phyloP scores from a whole-genome alignment of 1,140 invertebrate genomes.

The Augochlora pura region DNA sequence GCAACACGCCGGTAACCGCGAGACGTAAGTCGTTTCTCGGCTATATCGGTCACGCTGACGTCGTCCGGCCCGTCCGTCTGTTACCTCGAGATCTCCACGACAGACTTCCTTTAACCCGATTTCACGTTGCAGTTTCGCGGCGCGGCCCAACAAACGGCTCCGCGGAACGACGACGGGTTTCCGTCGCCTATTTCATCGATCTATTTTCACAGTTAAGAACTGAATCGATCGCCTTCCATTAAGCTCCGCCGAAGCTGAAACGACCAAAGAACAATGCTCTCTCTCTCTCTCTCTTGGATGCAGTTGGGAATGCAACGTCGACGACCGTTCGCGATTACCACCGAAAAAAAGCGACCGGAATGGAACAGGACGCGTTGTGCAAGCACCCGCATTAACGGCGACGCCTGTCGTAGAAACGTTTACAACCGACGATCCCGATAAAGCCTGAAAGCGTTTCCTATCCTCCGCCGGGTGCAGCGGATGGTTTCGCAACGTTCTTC shows the following conservation, averaged over 20 bases:
- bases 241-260: no score
- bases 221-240: no score
- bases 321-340: not conserved
- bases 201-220: no score
- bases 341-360: not conserved
- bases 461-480: not conserved
- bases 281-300: no score
- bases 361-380: not conserved
- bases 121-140: no score
- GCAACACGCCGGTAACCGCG: conserved; percentile 35
- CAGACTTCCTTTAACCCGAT: conserved; percentile 18
- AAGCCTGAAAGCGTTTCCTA: not conserved
- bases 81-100: not conserved
- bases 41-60: conserved; percentile 33
- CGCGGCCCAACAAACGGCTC: no score
- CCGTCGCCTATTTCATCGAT: no score
- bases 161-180: not conserved
- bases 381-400: not conserved
- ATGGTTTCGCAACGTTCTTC: not conserved
- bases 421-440: not conserved
- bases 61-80: conserved; percentile 17
- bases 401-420: not conserved
- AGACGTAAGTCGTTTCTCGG: conserved; percentile 14
- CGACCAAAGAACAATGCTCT: no score
- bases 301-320: no score